Evolutionary conservation across 2,797 vertebrate species (phyloP), one percentile per base, ranked within the genome.

Genomic region (Enteromius argenteus): DNA sequence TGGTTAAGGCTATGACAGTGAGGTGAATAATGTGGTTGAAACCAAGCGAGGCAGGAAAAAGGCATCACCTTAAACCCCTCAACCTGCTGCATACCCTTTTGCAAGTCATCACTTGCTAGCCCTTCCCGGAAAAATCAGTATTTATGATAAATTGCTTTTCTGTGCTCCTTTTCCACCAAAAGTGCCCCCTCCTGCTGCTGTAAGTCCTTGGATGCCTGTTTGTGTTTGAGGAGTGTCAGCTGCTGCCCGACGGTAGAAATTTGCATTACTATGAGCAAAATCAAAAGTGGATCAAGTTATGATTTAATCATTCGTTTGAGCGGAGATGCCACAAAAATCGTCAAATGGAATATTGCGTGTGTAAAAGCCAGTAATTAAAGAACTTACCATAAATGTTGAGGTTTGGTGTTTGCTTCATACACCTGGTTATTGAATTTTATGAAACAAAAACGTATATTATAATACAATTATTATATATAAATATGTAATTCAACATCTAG

Each of bases 11-110:
- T 84, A 80, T 81, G 67, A 83, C 51, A 62, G 56, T 75, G 79
- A 88, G 46, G 83, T 80, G 75, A 51, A 27, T 27, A 72, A 69
- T 86, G 82, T 76, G 87, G 87, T 88, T 87, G 23, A 74, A 81
- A 86, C 80, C 60, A 42, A 84, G 81, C n/a, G 44, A 80, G 71
- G 73, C 37, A 81, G 53, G 14, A 37, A 77, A 27, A 74, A 68
- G 76, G 68, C 84, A 80, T 74, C 51, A 78, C 66, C 81, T 81
- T 77, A 80, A 79, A 66, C 69, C 83, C 74, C 60, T 71, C 73
- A 56, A 44, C n/a, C 27, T 74, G 32, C 42, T 67, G 23, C 74
- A 53, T 80, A 84, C 42, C 13, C 74, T 46, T 3, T 30, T 39
- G 53, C 13, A 51, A 46, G 42, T 46, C 49, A 56, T 44, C 27